A percentile compares a stretch with the other conserved stretches of the same genome.
Evolutionary conservation across 1,140 invertebrate genomes (phyloP).

Genomic region (Portunus trituberculatus): DNA sequence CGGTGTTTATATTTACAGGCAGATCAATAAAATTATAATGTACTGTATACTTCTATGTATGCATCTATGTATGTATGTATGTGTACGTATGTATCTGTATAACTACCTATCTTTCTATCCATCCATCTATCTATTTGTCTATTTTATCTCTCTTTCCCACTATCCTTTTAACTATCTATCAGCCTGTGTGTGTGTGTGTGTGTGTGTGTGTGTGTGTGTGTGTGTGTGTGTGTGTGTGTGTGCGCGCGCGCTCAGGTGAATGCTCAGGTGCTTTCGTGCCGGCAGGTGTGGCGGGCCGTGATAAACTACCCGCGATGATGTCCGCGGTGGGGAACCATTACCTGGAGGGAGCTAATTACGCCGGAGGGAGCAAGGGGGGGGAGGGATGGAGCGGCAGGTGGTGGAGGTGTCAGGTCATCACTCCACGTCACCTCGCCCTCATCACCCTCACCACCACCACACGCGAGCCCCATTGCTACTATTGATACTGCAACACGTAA

Average conservation of each 20-base stretch:
- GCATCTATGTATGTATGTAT: no score
- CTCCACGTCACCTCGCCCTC: slow-evolving; percentile 6
- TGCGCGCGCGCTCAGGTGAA: background rate
- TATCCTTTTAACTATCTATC: no score
- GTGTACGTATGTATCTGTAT: no score
- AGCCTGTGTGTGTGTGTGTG: background rate
- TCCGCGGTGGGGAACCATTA: background rate
- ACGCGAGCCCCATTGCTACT: background rate
- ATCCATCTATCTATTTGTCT: no score
- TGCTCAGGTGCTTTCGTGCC: background rate
- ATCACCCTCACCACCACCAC: background rate
- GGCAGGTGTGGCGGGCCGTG: background rate
- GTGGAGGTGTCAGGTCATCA: slow-evolving; percentile 32
- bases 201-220: slow-evolving; percentile 6
- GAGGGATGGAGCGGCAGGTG: background rate
- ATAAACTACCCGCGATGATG: slow-evolving; percentile 1
- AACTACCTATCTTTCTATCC: no score
- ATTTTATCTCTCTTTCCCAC: no score
- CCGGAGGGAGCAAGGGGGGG: background rate
- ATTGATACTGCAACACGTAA: background rate
- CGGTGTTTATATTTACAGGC: no score
- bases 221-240: slow-evolving; percentile 17
- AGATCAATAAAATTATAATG: no score
- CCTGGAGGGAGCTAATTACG: background rate
- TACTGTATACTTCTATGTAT: no score